phyloP scores from a whole-genome alignment of 2,113 vertebrate genomes.

The Semnornis frantzii region DNA sequence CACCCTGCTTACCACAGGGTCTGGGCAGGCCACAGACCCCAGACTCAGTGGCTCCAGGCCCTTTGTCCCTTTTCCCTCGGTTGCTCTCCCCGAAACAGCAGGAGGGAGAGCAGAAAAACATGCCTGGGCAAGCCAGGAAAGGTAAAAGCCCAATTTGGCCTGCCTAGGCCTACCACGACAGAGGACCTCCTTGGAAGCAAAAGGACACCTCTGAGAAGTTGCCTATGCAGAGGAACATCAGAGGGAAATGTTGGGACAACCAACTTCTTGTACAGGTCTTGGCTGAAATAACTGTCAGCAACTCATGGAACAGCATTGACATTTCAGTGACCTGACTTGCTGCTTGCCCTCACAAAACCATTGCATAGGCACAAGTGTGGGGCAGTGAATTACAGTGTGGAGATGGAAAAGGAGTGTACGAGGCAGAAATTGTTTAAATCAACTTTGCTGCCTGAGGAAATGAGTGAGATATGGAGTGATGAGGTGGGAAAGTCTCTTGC shows the following conservation, averaged over 20 bases:
- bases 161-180: too few species aligned
- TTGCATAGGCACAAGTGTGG: rapidly evolving
- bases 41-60: too few species aligned
- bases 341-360: not conserved
- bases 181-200: not conserved
- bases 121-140: too few species aligned
- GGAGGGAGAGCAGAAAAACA: too few species aligned
- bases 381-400: not conserved
- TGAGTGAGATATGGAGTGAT: not conserved
- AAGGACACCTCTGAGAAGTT: not conserved
- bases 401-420: not conserved
- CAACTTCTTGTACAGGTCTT: not conserved
- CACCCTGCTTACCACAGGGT: too few species aligned
- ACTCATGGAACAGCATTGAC: not conserved
- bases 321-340: not conserved
- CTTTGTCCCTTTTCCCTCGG: too few species aligned
- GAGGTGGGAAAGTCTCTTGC: not conserved
- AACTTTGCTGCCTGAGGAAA: not conserved
- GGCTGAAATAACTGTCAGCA: not conserved
- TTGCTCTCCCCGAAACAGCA: too few species aligned
- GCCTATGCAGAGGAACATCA: not conserved
- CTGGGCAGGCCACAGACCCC: too few species aligned
- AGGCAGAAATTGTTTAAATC: not conserved
- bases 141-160: too few species aligned
- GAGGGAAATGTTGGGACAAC: not conserved